These are phyloP conservation scores for Eustalomyia histrio DNA, from an alignment of 2,888 invertebrate genomes.

Conservation along the genomic window DNA sequence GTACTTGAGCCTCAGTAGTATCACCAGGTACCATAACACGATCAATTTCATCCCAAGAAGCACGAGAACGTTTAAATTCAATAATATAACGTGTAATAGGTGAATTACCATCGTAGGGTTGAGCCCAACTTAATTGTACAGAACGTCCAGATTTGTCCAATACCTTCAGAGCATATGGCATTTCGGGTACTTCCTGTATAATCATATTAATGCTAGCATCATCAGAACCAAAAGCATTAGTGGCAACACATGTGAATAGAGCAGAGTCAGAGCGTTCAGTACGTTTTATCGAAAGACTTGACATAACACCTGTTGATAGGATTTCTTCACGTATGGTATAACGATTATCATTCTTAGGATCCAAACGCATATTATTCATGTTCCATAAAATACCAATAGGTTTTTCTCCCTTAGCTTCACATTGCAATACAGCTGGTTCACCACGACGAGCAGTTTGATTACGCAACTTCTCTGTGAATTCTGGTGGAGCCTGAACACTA, in stretches of 20 bases:
- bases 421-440: conserved; percentile 93
- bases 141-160: conserved; percentile 94
- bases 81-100: conserved; percentile 93
- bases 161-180: conserved; percentile 93
- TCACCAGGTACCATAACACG: conserved; percentile 93
- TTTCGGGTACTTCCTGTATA: conserved; percentile 90
- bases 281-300: conserved; percentile 92
- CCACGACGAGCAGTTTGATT: conserved; percentile 95
- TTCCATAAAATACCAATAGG: conserved; percentile 97
- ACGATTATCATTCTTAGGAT: conserved; percentile 92
- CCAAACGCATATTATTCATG: conserved; percentile 94
- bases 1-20: conserved; percentile 93
- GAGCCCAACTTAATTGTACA: conserved; percentile 94
- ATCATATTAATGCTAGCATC: conserved; percentile 98
- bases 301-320: conserved; percentile 91
- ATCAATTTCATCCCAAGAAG: conserved; percentile 91
- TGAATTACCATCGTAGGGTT: conserved; percentile 95
- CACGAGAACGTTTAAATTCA: conserved; percentile 93
- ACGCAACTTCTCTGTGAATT: conserved; percentile 94
- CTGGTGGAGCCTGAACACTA: conserved; percentile 96
- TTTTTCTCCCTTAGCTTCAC: conserved; percentile 96
- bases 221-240: conserved; percentile 95
- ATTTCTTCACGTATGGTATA: conserved; percentile 93
- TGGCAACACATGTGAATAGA: conserved; percentile 94
- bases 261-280: conserved; percentile 94